Percentiles rank a stretch among this genome's conserved stretches.
These are phyloP conservation scores for Hypotaenidia philippensis DNA, from an alignment of 2,797 vertebrate genomes.

Conservation along the genomic window DNA sequence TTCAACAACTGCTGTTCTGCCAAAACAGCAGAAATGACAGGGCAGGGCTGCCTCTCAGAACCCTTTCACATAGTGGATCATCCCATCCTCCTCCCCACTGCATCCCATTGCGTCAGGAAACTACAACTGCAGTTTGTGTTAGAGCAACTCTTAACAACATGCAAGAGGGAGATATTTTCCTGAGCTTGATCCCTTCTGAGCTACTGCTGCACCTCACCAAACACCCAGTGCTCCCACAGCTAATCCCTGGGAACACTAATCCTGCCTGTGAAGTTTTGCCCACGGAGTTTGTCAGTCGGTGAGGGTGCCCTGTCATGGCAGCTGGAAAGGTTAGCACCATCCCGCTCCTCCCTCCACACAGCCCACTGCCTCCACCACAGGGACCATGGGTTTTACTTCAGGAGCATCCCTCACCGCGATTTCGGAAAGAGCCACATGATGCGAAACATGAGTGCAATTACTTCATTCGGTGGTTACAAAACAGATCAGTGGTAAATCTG, in stretches of 20 bases:
- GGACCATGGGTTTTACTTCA: neutral
- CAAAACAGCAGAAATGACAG: neutral
- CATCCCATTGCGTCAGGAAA: neutral
- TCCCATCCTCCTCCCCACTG: neutral
- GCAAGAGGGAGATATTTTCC: neutral
- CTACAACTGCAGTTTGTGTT: neutral
- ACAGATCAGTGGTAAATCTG: neutral
- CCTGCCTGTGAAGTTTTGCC: neutral
- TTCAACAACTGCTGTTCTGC: neutral
- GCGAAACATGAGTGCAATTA: neutral
- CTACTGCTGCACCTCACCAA: neutral
- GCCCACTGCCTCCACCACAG: neutral
- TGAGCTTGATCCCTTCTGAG: neutral
- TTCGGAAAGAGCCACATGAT: neutral
- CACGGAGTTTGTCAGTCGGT: fast-evolving
- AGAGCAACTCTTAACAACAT: neutral
- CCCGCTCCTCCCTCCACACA: fast-evolving
- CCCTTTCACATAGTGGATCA: neutral
- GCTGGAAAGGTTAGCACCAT: fast-evolving
- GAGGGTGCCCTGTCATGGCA: fast-evolving
- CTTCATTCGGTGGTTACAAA: neutral
- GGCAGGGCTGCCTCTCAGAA: neutral
- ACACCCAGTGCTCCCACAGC: fast-evolving
- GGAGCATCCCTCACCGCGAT: neutral
- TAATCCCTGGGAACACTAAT: neutral